phyloP scores from a whole-genome alignment of 1,140 invertebrate species.

The Pogonomyrmex californicus region DNA sequence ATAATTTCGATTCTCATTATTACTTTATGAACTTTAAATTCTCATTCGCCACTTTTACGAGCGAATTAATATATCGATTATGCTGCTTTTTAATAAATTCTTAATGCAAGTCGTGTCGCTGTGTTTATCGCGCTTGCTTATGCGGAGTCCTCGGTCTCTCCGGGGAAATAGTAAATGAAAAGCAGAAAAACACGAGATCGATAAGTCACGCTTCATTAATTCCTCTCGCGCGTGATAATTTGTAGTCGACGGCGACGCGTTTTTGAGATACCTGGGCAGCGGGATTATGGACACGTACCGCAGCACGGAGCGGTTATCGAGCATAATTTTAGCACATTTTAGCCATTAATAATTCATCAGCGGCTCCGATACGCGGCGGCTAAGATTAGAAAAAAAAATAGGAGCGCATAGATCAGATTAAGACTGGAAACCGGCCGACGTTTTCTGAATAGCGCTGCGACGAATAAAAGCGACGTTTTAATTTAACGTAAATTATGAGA shows the following conservation, averaged over 20 bases:
- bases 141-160: neutral
- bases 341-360: constrained; percentile 57
- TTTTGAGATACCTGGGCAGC: constrained; percentile 19
- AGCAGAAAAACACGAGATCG: constrained; percentile 33
- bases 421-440: constrained; percentile 36
- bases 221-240: constrained; percentile 37
- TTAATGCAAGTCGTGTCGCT: neutral
- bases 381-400: constrained; percentile 3
- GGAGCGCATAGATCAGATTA: constrained; percentile 45
- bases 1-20: neutral
- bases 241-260: constrained; percentile 23
- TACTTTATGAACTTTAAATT: neutral
- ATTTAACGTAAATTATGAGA: constrained; percentile 52
- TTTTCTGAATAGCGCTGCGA: constrained; percentile 23
- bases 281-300: constrained; percentile 32
- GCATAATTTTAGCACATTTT: constrained; percentile 55
- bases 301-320: constrained; percentile 8
- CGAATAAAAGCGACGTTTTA: constrained; percentile 43
- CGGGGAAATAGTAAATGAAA: neutral
- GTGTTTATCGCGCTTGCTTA: neutral
- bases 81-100: neutral
- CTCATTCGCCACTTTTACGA: neutral
- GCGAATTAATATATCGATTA: constrained; percentile 32
- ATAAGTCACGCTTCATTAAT: constrained; percentile 60
- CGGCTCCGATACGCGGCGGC: neutral